These are phyloP conservation scores for Litocranius walleri DNA, from an alignment of 2,113 vertebrate genomes.

Conservation along the genomic window DNA sequence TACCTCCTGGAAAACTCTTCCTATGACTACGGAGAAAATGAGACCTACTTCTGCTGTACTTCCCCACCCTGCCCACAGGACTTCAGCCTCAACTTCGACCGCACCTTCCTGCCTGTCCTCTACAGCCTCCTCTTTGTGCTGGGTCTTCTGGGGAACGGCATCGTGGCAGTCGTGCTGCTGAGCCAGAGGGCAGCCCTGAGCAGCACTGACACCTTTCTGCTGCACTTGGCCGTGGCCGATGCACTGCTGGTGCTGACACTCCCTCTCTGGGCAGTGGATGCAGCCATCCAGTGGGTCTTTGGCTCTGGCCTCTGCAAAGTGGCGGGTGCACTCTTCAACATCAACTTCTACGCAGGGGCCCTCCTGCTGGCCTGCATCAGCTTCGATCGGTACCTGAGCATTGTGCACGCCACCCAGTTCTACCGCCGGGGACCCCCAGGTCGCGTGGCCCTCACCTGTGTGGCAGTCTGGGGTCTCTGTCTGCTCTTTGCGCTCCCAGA, in stretches of 20 bases:
- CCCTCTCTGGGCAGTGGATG: conserved; percentile 85
- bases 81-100: conserved; percentile 75
- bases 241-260: conserved; percentile 85
- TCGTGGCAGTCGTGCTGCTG: conserved; percentile 82
- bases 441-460: conserved; percentile 78
- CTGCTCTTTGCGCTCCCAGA: conserved; percentile 86
- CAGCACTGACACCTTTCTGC: conserved; percentile 88
- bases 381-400: conserved; percentile 89
- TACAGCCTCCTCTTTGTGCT: conserved; percentile 83
- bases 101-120: conserved; percentile 81
- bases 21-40: conserved; percentile 9
- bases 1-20: conserved; percentile 33
- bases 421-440: conserved; percentile 82
- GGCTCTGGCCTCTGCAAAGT: conserved; percentile 84
- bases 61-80: conserved; percentile 66
- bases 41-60: conserved; percentile 2
- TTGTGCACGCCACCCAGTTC: conserved; percentile 89
- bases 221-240: conserved; percentile 87
- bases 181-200: conserved; percentile 77
- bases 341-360: conserved; percentile 92
- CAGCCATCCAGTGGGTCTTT: conserved; percentile 81
- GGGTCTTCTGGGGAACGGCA: conserved; percentile 86
- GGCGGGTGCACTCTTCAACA: conserved; percentile 82
- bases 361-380: conserved; percentile 92
- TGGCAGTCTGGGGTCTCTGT: conserved; percentile 83